These are phyloP conservation scores for Trimorus sp. DNA, from an alignment of 2,888 invertebrate species.

Conservation along the genomic window DNA sequence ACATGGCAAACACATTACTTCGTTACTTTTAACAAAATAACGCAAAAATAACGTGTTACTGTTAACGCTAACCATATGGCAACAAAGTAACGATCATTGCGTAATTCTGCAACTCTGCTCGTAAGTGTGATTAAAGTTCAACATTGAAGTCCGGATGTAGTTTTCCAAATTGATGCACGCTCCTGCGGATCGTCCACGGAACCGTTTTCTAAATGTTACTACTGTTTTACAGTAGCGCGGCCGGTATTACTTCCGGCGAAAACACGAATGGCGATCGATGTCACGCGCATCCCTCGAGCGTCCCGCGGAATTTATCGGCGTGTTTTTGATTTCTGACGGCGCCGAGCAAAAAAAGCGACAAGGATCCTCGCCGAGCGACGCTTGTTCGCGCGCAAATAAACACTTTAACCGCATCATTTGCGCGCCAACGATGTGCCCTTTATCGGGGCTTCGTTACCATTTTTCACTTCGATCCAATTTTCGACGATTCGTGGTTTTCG, in stretches of 20 bases:
- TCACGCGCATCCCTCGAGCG: conserved; percentile 21
- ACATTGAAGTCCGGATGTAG: too few species aligned
- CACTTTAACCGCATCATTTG: conserved; percentile 36
- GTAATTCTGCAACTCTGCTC: too few species aligned
- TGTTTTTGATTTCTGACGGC: conserved; percentile 48
- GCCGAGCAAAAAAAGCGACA: conserved; percentile 7
- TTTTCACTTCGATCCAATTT: conserved; percentile 2
- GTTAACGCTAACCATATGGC: too few species aligned
- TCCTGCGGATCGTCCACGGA: neutral
- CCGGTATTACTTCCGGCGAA: conserved; percentile 43
- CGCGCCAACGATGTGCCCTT: conserved; percentile 9
- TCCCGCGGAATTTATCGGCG: conserved; percentile 46
- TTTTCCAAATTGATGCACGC: too few species aligned
- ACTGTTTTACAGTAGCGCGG: conserved; percentile 12
- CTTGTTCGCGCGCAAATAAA: conserved; percentile 36
- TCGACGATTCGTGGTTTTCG: too few species aligned
- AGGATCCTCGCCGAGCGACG: conserved; percentile 24
- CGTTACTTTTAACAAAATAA: too few species aligned
- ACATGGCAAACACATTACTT: too few species aligned
- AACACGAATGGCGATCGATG: conserved; percentile 41
- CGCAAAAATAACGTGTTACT: too few species aligned
- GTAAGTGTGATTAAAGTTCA: too few species aligned
- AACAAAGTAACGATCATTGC: too few species aligned
- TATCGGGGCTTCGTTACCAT: conserved; percentile 32
- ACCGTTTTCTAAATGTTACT: conserved; percentile 39